Evolutionary conservation across 2,888 invertebrate species (phyloP).

Genomic region (Euzophera pinguis): DNA sequence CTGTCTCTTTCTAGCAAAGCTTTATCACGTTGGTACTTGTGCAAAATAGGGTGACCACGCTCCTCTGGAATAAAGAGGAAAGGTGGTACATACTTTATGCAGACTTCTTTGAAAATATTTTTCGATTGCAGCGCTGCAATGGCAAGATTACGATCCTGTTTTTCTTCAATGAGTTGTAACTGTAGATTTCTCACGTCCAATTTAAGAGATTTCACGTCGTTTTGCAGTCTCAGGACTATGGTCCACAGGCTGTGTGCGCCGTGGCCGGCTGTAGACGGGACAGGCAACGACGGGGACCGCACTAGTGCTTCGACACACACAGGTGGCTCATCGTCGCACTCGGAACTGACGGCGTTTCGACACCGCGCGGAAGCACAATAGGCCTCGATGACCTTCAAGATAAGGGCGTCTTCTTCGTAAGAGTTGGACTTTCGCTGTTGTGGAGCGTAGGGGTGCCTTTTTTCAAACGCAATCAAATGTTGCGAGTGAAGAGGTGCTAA

Average conservation of each 20-base stretch:
- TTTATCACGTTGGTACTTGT: too few relatives aligned
- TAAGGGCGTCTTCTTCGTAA: conserved; percentile 95
- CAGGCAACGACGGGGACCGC: conserved; percentile 70
- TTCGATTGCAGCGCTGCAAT: conserved; percentile 63
- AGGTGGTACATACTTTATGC: too few relatives aligned
- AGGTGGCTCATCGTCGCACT: conserved; percentile 70
- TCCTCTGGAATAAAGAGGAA: too few relatives aligned
- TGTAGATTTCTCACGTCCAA: conserved; percentile 79
- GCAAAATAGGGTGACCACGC: too few relatives aligned
- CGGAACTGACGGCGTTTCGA: conserved; percentile 94
- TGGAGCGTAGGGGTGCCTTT: conserved; percentile 74
- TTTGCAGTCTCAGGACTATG: conserved; percentile 87
- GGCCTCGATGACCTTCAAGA: conserved; percentile 96
- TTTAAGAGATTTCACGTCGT: conserved; percentile 84
- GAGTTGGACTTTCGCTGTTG: conserved; percentile 77
- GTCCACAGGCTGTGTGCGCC: conserved; percentile 84
- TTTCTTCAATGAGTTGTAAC: conserved; percentile 84
- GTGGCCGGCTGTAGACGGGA: conserved; percentile 55
- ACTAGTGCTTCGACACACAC: conserved; percentile 62
- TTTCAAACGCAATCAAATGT: too few relatives aligned
- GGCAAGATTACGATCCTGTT: conserved; percentile 73
- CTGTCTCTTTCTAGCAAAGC: too few relatives aligned
- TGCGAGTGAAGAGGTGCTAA: too few relatives aligned
- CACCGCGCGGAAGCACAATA: conserved; percentile 95
- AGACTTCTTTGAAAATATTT: conserved; percentile 63